Percentiles rank a stretch among this genome's conserved stretches.
Conservation (phyloP, 1,140 invertebrate species). For the Fopius arisanus region DNA sequence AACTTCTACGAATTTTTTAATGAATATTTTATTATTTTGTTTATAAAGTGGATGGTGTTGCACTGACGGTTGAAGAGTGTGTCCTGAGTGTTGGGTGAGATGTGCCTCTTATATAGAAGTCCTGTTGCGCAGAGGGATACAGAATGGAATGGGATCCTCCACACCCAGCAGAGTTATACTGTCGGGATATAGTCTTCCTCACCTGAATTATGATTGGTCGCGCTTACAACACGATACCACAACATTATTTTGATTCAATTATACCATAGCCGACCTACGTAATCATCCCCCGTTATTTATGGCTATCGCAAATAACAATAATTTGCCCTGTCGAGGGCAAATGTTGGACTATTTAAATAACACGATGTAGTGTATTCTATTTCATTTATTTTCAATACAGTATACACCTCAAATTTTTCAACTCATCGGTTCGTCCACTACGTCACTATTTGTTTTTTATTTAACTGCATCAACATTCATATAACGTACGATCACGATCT, state of each 20-base stretch:
- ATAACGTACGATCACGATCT: neutral
- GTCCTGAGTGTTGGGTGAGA: constrained; percentile 45
- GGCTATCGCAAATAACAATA: constrained; percentile 46
- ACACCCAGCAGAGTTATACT: constrained; percentile 49
- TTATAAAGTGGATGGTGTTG: neutral
- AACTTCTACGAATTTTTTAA: too few species aligned
- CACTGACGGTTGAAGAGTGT: constrained; percentile 19
- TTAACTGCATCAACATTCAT: neutral
- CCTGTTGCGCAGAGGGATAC: constrained; percentile 38
- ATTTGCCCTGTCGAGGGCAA: neutral
- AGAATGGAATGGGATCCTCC: constrained; percentile 57
- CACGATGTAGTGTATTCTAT: neutral
- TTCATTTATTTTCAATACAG: neutral
- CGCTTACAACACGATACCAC: constrained; percentile 54
- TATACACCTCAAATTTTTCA: neutral
- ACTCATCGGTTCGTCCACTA: too few species aligned
- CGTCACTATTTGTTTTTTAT: too few species aligned
- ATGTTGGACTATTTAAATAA: neutral
- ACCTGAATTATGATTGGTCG: constrained; percentile 60
- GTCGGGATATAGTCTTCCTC: constrained; percentile 40
- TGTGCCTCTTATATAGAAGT: constrained; percentile 43
- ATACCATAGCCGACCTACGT: constrained; percentile 50
- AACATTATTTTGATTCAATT: constrained; percentile 61
- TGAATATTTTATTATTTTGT: neutral
- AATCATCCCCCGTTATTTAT: constrained; percentile 53